Conservation (phyloP, 1,140 invertebrate species). For the Aphidius ervi region DNA sequence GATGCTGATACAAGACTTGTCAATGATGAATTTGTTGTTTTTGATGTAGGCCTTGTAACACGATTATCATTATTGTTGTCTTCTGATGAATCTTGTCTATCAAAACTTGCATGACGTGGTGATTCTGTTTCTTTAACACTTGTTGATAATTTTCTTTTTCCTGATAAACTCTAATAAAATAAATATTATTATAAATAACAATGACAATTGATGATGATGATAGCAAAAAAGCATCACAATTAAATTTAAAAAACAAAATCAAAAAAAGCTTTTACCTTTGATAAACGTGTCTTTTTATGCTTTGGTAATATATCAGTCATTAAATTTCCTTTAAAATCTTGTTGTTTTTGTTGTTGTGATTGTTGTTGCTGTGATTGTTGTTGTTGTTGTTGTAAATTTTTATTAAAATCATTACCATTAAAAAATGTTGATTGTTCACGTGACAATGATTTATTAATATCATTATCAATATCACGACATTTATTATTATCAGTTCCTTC, state of each 20-base stretch:
- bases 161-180: conserved; percentile 7
- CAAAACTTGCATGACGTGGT: not conserved
- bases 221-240: too few relatives aligned
- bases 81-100: conserved; percentile 23
- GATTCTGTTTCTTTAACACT: not conserved
- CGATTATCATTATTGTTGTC: conserved; percentile 45
- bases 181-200: not conserved
- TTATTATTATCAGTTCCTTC: conserved; percentile 56
- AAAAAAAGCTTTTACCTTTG: conserved; percentile 55
- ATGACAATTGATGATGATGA: too few relatives aligned
- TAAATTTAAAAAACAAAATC: not conserved
- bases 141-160: conserved; percentile 5
- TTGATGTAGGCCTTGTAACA: conserved; percentile 50
- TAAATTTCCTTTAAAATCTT: conserved; percentile 57
- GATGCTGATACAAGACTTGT: conserved; percentile 64
- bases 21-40: conserved; percentile 50
- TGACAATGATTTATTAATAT: conserved; percentile 59
- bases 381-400: conserved; percentile 36
- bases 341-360: not conserved
- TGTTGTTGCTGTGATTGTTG: conserved; percentile 1
- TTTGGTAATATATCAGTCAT: conserved; percentile 68
- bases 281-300: conserved; percentile 80
- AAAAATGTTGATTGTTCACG: conserved; percentile 42
- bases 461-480: conserved; percentile 75
- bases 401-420: conserved; percentile 45